These are phyloP conservation scores for Macrotus californicus DNA, from an alignment of 2,113 vertebrate genomes.

Conservation along the genomic window DNA sequence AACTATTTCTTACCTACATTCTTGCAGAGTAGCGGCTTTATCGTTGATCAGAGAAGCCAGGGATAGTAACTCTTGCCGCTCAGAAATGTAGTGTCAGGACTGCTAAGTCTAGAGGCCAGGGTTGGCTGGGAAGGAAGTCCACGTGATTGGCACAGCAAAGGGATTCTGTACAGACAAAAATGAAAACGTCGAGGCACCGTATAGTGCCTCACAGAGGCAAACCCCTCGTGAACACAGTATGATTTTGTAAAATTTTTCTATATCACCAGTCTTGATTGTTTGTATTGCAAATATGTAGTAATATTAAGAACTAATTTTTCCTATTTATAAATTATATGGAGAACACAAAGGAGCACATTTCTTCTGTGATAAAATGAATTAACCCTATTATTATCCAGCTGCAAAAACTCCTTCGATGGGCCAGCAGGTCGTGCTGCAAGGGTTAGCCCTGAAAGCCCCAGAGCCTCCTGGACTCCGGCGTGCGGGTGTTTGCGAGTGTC, in stretches of 20 bases:
- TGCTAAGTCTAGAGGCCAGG: neutral
- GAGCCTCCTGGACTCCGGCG: neutral
- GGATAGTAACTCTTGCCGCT: neutral
- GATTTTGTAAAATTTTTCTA: neutral
- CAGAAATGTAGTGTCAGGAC: neutral
- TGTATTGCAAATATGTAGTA: neutral
- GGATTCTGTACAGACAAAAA: neutral
- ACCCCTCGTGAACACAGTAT: too few relatives aligned
- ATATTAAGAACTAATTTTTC: neutral
- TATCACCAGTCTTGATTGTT: neutral
- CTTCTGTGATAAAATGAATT: neutral
- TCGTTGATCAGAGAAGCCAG: neutral
- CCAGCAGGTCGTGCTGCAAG: neutral
- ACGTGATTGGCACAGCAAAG: neutral
- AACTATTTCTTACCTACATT: constrained; percentile 19
- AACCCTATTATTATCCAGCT: neutral
- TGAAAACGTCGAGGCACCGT: neutral
- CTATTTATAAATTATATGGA: neutral
- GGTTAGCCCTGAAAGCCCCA: too few relatives aligned
- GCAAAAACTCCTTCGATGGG: neutral
- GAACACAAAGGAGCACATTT: neutral
- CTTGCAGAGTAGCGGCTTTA: neutral
- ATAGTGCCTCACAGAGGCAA: neutral
- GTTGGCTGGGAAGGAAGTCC: neutral
- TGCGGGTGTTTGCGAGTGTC: too few relatives aligned